A percentile compares a stretch with the other conserved stretches of the same genome.
These are phyloP conservation scores for Ardeotis arabs DNA, from an alignment of 2,113 vertebrate genomes.

Conservation along the genomic window DNA sequence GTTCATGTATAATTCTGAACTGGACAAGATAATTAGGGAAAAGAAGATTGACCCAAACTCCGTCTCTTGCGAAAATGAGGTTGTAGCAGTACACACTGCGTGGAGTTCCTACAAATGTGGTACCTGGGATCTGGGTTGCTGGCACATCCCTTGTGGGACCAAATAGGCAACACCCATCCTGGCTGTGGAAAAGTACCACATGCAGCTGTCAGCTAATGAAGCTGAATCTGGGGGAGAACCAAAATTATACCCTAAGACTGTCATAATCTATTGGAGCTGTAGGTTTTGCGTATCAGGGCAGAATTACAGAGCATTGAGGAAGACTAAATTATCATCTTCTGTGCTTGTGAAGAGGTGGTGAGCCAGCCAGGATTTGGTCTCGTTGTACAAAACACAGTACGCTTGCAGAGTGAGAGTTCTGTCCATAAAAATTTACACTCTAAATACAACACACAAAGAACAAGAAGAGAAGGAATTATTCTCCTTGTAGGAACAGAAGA, in stretches of 20 bases:
- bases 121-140: neutral
- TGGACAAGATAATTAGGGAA: neutral
- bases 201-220: neutral
- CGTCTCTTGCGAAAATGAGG: neutral
- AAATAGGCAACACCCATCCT: neutral
- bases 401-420: neutral
- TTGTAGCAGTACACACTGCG: too few species aligned
- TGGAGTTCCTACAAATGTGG: rapidly evolving
- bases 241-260: neutral
- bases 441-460: neutral
- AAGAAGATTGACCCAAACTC: neutral
- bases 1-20: neutral
- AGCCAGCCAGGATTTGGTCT: neutral
- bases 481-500: neutral
- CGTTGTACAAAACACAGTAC: rapidly evolving
- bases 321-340: neutral
- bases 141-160: neutral
- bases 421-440: neutral
- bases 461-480: neutral
- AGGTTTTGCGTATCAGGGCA: neutral
- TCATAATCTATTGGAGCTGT: neutral
- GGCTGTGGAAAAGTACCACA: too few species aligned
- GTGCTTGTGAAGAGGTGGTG: neutral
- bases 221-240: neutral
- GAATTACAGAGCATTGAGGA: neutral